Conservation (phyloP, 2,797 vertebrate species). For the Heliangelus exortis region DNA sequence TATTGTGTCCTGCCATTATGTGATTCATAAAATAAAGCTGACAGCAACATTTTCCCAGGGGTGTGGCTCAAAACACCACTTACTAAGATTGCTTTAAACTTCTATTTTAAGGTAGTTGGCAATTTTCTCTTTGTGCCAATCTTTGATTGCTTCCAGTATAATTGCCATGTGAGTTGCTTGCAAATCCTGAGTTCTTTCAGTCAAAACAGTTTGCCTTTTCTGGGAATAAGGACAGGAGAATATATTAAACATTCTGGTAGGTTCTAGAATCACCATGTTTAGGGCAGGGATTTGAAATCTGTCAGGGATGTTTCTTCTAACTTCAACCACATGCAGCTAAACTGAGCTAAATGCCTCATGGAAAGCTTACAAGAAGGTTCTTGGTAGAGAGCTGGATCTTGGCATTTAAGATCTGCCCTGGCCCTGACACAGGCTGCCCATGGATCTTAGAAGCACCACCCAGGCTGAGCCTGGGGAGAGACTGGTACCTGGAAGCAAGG, state of each 20-base stretch:
- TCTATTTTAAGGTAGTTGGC: neutral
- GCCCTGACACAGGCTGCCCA: neutral
- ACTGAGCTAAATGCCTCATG: neutral
- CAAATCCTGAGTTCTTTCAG: constrained; percentile 11
- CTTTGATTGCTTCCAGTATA: constrained; percentile 8
- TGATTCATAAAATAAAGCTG: neutral
- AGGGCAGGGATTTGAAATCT: neutral
- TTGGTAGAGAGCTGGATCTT: neutral
- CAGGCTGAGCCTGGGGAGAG: neutral
- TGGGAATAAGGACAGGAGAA: neutral
- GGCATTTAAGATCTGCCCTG: neutral
- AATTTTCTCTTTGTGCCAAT: neutral
- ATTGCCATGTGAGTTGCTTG: neutral
- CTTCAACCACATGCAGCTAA: neutral
- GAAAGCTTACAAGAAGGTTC: neutral
- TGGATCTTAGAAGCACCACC: neutral
- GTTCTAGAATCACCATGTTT: neutral
- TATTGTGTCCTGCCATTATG: constrained; percentile 11
- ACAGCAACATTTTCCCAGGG: neutral
- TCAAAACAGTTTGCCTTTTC: neutral
- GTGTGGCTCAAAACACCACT: neutral
- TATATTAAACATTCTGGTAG: neutral
- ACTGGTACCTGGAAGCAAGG: neutral
- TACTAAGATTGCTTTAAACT: constrained; percentile 5
- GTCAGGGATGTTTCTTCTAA: neutral